Evolutionary conservation across 2,113 vertebrate genomes (phyloP), one percentile per base, ranked within the genome.

Genomic region (Amphiprion ocellaris): DNA sequence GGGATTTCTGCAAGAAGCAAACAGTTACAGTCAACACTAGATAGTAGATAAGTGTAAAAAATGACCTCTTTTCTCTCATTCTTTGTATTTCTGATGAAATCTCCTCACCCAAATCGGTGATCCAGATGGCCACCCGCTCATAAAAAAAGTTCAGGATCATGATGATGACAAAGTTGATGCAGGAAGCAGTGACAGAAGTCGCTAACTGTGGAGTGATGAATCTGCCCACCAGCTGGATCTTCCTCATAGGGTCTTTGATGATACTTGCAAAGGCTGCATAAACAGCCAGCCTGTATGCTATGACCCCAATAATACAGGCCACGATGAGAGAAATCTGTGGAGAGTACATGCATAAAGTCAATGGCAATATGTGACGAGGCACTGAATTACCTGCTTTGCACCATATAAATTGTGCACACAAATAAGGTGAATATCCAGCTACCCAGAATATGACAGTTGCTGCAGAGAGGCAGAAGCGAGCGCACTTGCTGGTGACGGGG

Each of bases 91-190:
- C 33, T 1, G 12, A 58, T 58, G 12, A 69, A 28, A 49, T 47
- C 21, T 15, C 8, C 41, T 94, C 87, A 99, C 98, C 98, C 96
- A 99, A 95, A 69, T 99, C 97, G 46, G 98, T 99, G 87, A 99
- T 99, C 97, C 97, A 98, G 69, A 96, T 90, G 61, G 98, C 98
- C 87, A 99, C 96, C 12, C 89, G 95, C 89, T 99, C 98, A 10
- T 99, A 99, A n/a, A 99, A 93, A 93, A 97, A 97, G 88, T 98
- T 99, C 72, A 99, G 95, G 70, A 99, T 96, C 97, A 99, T 96
- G 93, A 99, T 99, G 93, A 99, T 96, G 82, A 97, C 91, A 26
- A 99, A 99, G 83, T 98, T 99, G 87, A 99, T 96, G 90, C 96
- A 97, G 0, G 98, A 99, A 30, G 97, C 98, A 0, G 97, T 97